Evolutionary conservation across 2,888 invertebrate species (phyloP).

Genomic region (Drosophila aldrichi): DNA sequence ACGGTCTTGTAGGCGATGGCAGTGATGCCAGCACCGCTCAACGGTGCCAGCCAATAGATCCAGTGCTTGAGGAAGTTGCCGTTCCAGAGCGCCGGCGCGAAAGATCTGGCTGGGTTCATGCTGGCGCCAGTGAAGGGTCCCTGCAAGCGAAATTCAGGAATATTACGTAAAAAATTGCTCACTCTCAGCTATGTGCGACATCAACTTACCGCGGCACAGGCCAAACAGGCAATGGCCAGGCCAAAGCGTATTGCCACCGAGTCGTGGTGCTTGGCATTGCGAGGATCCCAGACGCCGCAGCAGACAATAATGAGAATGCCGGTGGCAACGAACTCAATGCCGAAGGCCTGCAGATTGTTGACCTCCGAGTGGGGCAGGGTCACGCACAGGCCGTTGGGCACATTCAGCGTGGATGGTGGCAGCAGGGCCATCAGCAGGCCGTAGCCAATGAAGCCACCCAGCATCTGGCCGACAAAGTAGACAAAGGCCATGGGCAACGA

Average conservation of each 20-base stretch:
- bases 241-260: constrained; percentile 89
- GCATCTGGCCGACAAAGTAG: constrained; percentile 89
- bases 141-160: constrained; percentile 84
- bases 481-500: constrained; percentile 86
- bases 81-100: constrained; percentile 91
- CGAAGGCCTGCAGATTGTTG: constrained; percentile 86
- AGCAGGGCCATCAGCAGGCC: constrained; percentile 88
- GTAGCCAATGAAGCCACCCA: constrained; percentile 90
- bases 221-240: constrained; percentile 88
- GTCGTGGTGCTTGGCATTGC: constrained; percentile 88
- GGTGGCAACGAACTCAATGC: constrained; percentile 89
- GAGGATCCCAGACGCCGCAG: constrained; percentile 91
- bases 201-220: constrained; percentile 88
- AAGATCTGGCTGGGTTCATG: constrained; percentile 90
- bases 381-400: constrained; percentile 87
- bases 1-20: constrained; percentile 85
- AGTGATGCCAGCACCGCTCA: constrained; percentile 84
- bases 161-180: not conserved
- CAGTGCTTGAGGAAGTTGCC: constrained; percentile 89
- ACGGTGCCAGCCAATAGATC: constrained; percentile 90
- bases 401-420: constrained; percentile 80
- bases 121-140: constrained; percentile 90
- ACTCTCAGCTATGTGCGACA: not conserved
- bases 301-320: constrained; percentile 88
- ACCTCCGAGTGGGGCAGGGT: constrained; percentile 87